Evolutionary conservation across 2,888 invertebrate species (phyloP).

Genomic region (Andrena praecox): DNA sequence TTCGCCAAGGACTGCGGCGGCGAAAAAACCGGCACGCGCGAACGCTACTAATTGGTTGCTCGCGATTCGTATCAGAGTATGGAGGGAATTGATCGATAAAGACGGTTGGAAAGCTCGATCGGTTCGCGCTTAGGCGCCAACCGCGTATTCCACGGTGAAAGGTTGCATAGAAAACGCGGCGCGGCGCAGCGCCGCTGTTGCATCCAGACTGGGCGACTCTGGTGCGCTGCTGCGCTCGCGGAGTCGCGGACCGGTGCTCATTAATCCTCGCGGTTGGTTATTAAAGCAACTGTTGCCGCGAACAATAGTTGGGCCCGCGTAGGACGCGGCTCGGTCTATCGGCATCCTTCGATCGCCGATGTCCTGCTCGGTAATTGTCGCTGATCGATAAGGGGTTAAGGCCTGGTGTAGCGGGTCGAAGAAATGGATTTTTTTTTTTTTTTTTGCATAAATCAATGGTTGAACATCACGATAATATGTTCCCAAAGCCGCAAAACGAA

Average conservation of each 20-base stretch:
- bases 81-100: slow-evolving; percentile 34
- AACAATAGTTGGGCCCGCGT: slow-evolving; percentile 54
- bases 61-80: slow-evolving; percentile 17
- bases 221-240: not conserved
- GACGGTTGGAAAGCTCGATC: slow-evolving; percentile 27
- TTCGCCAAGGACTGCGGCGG: not conserved
- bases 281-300: slow-evolving; percentile 34
- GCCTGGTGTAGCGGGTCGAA: too few relatives aligned
- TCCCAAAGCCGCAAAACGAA: too few relatives aligned
- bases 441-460: too few relatives aligned
- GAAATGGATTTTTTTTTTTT: too few relatives aligned
- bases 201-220: slow-evolving; percentile 35
- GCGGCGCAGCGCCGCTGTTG: slow-evolving; percentile 7
- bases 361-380: slow-evolving; percentile 48
- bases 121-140: slow-evolving; percentile 60
- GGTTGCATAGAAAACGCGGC: slow-evolving; percentile 58
- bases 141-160: slow-evolving; percentile 64
- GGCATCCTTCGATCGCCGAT: slow-evolving; percentile 28
- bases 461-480: too few relatives aligned
- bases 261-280: slow-evolving; percentile 56
- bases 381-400: slow-evolving; percentile 46
- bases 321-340: slow-evolving; percentile 42
- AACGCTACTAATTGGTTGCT: slow-evolving; percentile 38
- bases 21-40: slow-evolving; percentile 22
- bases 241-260: slow-evolving; percentile 53